Conservation (phyloP, 2,888 invertebrate genomes). For the Phengaris alcon region DNA sequence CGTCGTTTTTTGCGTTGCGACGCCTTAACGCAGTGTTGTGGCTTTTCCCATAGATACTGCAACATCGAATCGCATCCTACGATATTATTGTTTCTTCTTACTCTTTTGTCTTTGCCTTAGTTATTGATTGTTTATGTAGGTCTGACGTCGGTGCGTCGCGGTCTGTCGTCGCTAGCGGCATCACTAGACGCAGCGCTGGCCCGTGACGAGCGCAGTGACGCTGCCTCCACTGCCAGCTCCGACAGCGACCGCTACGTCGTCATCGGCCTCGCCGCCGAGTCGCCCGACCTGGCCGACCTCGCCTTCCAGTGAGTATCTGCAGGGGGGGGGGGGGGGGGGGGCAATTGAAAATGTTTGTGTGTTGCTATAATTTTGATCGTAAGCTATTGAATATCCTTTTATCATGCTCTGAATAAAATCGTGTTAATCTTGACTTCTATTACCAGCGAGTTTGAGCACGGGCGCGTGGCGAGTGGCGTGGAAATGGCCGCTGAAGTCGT, state of each 20-base stretch:
- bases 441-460: constrained; percentile 74
- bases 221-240: constrained; percentile 88
- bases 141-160: constrained; percentile 89
- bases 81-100: too few relatives aligned
- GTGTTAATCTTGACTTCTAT: neutral
- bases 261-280: constrained; percentile 82
- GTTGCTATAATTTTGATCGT: too few relatives aligned
- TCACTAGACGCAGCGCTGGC: constrained; percentile 90
- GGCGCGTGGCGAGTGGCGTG: constrained; percentile 71
- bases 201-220: constrained; percentile 84
- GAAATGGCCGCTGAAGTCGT: constrained; percentile 92
- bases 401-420: too few relatives aligned
- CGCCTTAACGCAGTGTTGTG: too few relatives aligned
- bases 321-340: too few relatives aligned
- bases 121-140: constrained; percentile 57
- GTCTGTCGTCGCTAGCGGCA: constrained; percentile 89
- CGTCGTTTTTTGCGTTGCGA: too few relatives aligned
- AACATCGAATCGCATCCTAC: too few relatives aligned
- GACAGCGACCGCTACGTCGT: constrained; percentile 93
- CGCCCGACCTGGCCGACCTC: constrained; percentile 84
- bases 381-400: too few relatives aligned
- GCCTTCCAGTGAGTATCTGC: constrained; percentile 78
- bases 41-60: too few relatives aligned
- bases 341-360: too few relatives aligned
- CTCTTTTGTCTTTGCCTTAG: too few relatives aligned